Conservation (phyloP, 1,140 invertebrate species). For the Cecropterus lyciades region DNA sequence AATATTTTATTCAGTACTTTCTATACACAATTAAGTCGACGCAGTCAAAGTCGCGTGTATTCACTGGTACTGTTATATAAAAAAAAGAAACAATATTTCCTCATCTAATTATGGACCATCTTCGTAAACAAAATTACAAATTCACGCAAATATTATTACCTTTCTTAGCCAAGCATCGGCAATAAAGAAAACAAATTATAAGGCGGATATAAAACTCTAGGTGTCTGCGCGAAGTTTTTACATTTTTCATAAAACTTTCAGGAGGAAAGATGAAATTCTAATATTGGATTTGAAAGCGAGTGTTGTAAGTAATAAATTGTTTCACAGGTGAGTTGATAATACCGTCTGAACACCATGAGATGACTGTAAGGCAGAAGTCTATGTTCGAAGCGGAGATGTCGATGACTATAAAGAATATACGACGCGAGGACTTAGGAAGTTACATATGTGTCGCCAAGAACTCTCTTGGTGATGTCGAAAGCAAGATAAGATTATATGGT, state of each 20-base stretch:
- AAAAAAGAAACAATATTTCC: no score
- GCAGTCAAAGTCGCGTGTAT: no score
- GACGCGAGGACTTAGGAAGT: constrained; percentile 92
- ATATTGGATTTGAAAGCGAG: constrained; percentile 81
- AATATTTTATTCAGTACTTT: no score
- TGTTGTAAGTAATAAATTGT: constrained; percentile 79
- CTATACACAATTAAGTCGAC: no score
- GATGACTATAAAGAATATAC: constrained; percentile 92
- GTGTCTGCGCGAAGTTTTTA: constrained; percentile 78
- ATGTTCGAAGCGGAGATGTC: constrained; percentile 94
- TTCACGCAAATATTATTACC: constrained; percentile 47
- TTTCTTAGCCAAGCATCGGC: constrained; percentile 50
- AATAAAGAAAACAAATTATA: constrained; percentile 81
- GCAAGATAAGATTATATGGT: constrained; percentile 96
- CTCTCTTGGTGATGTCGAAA: constrained; percentile 94
- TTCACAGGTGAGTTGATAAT: constrained; percentile 92
- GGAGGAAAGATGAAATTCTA: constrained; percentile 77
- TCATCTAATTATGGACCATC: no score
- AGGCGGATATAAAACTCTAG: constrained; percentile 78
- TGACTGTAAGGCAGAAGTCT: constrained; percentile 89
- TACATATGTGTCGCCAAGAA: constrained; percentile 97
- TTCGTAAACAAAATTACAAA: constrained; percentile 9
- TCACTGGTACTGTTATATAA: no score
- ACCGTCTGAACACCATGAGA: constrained; percentile 91
- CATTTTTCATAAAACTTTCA: constrained; percentile 82